Evolutionary conservation across 1,140 invertebrate species (phyloP).

Genomic region (Himalopsyche phryganea): DNA sequence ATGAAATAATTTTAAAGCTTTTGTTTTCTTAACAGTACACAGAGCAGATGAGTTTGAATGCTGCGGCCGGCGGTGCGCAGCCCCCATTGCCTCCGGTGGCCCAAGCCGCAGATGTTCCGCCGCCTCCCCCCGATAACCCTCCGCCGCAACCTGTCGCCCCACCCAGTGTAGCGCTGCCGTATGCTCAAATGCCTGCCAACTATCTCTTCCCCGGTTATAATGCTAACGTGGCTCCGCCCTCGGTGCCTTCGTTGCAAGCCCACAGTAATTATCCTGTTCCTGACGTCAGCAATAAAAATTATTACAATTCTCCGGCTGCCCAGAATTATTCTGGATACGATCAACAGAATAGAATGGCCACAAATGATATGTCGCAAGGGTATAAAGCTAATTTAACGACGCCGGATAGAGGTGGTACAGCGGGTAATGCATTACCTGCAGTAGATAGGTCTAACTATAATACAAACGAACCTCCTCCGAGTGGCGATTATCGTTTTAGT

Average conservation of each 20-base stretch:
- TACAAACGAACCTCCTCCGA: too few species aligned
- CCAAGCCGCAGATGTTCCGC: slow-evolving; percentile 33
- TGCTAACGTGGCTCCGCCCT: slow-evolving; percentile 27
- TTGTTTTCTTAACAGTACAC: slow-evolving; percentile 54
- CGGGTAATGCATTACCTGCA: too few species aligned
- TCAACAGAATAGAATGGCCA: not conserved
- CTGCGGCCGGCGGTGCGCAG: slow-evolving; percentile 37
- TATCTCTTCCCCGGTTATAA: not conserved
- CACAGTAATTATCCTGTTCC: too few species aligned
- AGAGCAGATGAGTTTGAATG: slow-evolving; percentile 49
- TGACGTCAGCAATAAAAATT: too few species aligned
- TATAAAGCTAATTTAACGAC: not conserved
- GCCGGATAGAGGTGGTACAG: too few species aligned
- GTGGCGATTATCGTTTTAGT: too few species aligned
- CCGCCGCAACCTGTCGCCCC: slow-evolving; percentile 34
- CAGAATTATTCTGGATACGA: too few species aligned
- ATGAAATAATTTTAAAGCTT: too few species aligned
- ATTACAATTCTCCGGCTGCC: too few species aligned
- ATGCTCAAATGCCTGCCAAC: slow-evolving; percentile 39
- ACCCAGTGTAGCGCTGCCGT: slow-evolving; percentile 13
- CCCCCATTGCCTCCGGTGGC: slow-evolving; percentile 43
- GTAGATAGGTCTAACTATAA: too few species aligned
- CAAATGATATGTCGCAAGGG: not conserved
- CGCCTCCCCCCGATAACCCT: slow-evolving; percentile 53
- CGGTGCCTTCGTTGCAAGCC: too few species aligned